phyloP scores from a whole-genome alignment of 2,888 invertebrate species.

The Kryphioiulus occultus region DNA sequence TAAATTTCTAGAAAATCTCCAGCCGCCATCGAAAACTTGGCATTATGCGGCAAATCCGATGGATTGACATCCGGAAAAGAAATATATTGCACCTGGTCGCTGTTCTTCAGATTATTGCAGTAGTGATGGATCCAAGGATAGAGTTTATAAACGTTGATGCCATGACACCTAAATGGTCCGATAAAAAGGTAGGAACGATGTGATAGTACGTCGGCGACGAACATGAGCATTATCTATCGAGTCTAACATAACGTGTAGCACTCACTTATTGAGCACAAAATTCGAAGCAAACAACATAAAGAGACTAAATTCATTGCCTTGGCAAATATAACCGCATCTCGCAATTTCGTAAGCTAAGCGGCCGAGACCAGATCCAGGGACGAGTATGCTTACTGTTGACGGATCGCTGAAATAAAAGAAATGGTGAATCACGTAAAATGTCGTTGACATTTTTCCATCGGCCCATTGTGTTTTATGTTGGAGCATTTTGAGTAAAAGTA shows the following conservation, averaged over 20 bases:
- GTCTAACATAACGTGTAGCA: background rate
- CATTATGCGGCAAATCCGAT: conserved; percentile 70
- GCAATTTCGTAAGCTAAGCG: conserved; percentile 94
- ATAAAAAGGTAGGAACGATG: conserved; percentile 2
- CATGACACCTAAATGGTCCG: conserved; percentile 66
- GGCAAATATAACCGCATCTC: conserved; percentile 84
- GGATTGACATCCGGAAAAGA: conserved; percentile 90
- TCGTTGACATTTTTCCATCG: background rate
- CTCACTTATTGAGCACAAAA: conserved; percentile 88
- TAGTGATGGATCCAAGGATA: conserved; percentile 97
- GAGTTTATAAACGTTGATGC: conserved; percentile 75
- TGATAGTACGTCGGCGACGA: background rate
- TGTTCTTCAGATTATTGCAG: conserved; percentile 83
- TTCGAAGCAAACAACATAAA: conserved; percentile 98
- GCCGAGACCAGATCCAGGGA: conserved; percentile 97
- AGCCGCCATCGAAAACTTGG: conserved; percentile 91
- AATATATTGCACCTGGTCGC: conserved; percentile 80
- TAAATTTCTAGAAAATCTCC: conserved; percentile 94
- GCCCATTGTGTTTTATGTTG: background rate
- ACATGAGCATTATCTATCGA: background rate
- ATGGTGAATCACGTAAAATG: background rate
- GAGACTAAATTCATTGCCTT: conserved; percentile 97
- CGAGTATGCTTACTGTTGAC: conserved; percentile 73
- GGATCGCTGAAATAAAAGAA: conserved; percentile 33
- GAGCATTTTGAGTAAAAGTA: too few species aligned